Conservation (phyloP, 2,113 vertebrate genomes). For the Nothobranchius furzeri region DNA sequence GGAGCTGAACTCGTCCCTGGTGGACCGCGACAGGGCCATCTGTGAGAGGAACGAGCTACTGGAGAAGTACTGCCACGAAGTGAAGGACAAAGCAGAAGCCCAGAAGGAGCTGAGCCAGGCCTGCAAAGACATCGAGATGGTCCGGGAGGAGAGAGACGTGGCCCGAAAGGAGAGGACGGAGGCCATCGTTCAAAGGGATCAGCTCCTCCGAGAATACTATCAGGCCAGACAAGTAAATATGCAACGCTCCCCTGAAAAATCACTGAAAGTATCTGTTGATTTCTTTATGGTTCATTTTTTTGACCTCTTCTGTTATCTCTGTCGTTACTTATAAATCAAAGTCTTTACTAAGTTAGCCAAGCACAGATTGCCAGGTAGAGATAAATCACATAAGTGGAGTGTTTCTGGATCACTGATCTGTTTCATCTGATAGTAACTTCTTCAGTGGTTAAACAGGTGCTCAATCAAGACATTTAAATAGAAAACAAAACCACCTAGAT, state of each 20-base stretch:
- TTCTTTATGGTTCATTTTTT: constrained; percentile 11
- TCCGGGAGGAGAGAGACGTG: constrained; percentile 88
- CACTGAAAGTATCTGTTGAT: constrained; percentile 7
- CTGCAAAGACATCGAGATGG: constrained; percentile 88
- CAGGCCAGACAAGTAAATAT: constrained; percentile 86
- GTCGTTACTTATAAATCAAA: constrained; percentile 3
- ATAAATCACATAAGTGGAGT: neutral
- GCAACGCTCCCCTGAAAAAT: neutral
- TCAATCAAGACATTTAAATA: too few relatives aligned
- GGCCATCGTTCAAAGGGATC: constrained; percentile 90
- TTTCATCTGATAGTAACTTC: neutral
- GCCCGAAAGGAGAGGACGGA: constrained; percentile 87
- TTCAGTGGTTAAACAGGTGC: neutral
- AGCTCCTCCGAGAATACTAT: constrained; percentile 86
- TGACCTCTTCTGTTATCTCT: constrained; percentile 7
- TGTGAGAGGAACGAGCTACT: constrained; percentile 91
- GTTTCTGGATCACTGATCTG: neutral
- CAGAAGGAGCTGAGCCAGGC: constrained; percentile 91
- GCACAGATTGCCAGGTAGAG: constrained; percentile 1
- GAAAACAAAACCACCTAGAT: too few relatives aligned
- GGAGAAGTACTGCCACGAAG: constrained; percentile 91
- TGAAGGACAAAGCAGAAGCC: constrained; percentile 90
- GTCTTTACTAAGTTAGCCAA: constrained; percentile 3
- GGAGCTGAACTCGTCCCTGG: constrained; percentile 86
- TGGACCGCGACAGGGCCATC: constrained; percentile 88